A percentile compares a stretch with the other conserved stretches of the same genome.
Conservation (phyloP, 2,797 vertebrate species). For the Euthynnus affinis region DNA sequence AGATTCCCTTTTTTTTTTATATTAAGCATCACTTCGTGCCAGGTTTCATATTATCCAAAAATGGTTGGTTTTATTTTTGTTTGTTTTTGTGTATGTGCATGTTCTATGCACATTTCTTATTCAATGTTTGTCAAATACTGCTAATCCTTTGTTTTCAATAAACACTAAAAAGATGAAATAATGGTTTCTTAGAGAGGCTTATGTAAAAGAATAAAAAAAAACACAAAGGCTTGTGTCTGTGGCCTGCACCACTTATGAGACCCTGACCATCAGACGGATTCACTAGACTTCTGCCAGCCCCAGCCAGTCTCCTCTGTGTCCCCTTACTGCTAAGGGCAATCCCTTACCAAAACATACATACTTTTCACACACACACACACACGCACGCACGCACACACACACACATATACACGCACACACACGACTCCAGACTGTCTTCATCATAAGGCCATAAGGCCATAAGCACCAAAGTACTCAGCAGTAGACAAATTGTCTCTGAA, state of each 20-base stretch:
- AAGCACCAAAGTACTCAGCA: slow-evolving; percentile 59
- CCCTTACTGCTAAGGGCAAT: slow-evolving; percentile 12
- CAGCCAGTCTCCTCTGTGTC: slow-evolving; percentile 6
- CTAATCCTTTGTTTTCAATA: not conserved
- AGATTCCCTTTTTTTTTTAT: not conserved
- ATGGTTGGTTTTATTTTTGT: too few species aligned
- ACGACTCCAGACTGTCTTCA: slow-evolving; percentile 31
- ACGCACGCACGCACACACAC: not conserved
- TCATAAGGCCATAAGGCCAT: slow-evolving; percentile 24
- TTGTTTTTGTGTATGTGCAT: too few species aligned
- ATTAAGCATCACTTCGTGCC: not conserved
- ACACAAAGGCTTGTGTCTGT: not conserved
- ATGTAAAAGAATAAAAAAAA: not conserved
- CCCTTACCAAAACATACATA: slow-evolving; percentile 14
- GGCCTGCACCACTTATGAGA: slow-evolving; percentile 33
- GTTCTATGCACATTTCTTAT: too few species aligned
- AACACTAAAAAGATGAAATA: not conserved
- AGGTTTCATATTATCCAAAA: too few species aligned
- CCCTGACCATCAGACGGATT: slow-evolving; percentile 34
- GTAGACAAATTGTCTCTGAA: slow-evolving; percentile 77
- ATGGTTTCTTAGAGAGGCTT: not conserved
- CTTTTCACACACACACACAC: not conserved
- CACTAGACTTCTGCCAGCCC: slow-evolving; percentile 12
- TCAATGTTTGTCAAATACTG: too few species aligned
- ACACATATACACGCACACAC: not conserved